Evolutionary conservation across 2,113 vertebrate species (phyloP).

Genomic region (Embiotoca jacksoni): DNA sequence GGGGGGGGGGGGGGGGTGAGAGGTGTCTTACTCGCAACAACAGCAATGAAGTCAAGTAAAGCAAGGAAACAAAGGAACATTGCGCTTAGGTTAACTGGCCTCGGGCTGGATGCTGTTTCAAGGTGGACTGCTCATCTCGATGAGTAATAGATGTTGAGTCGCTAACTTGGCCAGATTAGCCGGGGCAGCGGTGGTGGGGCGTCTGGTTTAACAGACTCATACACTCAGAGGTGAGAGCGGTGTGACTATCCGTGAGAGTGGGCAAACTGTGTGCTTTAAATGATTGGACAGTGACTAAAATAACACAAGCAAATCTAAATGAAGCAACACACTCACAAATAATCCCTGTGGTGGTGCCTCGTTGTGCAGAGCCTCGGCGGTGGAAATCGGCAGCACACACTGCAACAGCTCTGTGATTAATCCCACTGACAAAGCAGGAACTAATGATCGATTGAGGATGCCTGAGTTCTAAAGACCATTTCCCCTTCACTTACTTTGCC

Average conservation of each 20-base stretch:
- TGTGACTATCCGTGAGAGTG: conserved; percentile 5
- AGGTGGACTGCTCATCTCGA: conserved; percentile 37
- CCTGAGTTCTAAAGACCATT: conserved; percentile 82
- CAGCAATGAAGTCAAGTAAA: conserved; percentile 30
- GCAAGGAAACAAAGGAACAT: conserved; percentile 23
- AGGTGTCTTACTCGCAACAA: background rate
- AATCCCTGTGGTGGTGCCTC: conserved; percentile 41
- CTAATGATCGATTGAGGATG: conserved; percentile 85
- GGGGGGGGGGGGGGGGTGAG: too few relatives aligned
- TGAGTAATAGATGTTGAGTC: conserved; percentile 31
- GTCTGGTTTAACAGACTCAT: conserved; percentile 20
- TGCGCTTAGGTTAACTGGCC: conserved; percentile 8
- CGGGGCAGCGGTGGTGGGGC: background rate
- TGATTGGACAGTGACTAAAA: conserved; percentile 17
- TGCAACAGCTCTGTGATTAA: conserved; percentile 80
- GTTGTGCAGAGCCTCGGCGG: conserved; percentile 36
- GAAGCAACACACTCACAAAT: conserved; percentile 19
- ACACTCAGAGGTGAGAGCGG: background rate
- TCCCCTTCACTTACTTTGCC: conserved; percentile 85
- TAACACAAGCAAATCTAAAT: conserved; percentile 26
- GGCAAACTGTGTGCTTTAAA: background rate
- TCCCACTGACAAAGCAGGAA: conserved; percentile 82
- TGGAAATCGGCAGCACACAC: conserved; percentile 48
- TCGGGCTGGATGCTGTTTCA: conserved; percentile 19
- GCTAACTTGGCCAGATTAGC: conserved; percentile 33